Conservation (phyloP, 2,113 vertebrate genomes). For the Eudyptes chrysolophus region DNA sequence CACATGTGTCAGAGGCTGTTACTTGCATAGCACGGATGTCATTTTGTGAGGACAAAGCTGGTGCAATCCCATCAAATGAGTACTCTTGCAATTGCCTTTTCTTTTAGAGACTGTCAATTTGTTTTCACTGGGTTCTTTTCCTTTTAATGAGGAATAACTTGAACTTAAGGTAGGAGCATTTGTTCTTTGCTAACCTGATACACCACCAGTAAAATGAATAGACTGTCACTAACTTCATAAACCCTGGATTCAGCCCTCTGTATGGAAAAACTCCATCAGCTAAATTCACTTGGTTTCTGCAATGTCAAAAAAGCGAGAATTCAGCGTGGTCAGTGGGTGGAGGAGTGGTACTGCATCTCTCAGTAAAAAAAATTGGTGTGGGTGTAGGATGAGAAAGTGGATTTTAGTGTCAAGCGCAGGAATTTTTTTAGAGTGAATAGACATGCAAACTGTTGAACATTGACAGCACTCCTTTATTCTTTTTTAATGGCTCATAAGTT, state of each 20-base stretch:
- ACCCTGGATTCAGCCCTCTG: background rate
- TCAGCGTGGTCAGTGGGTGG: conserved; percentile 1
- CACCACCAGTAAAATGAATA: background rate
- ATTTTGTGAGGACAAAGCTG: background rate
- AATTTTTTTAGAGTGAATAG: background rate
- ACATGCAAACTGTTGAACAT: background rate
- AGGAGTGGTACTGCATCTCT: background rate
- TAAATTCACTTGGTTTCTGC: background rate
- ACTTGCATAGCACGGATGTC: fast-evolving
- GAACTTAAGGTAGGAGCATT: background rate
- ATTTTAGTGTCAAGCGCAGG: background rate
- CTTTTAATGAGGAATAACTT: background rate
- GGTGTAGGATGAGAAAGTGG: background rate
- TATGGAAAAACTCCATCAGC: background rate
- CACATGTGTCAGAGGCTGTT: background rate
- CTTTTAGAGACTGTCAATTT: background rate
- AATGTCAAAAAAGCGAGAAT: background rate
- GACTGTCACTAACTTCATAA: background rate
- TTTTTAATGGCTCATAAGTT: background rate
- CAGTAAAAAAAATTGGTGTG: background rate
- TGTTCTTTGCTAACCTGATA: background rate
- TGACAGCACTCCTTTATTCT: background rate
- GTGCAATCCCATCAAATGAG: background rate
- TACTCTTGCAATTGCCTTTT: background rate
- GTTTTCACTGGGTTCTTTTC: background rate